These are phyloP conservation scores for Pseudorasbora parva DNA, from an alignment of 2,113 vertebrate species.

Conservation along the genomic window DNA sequence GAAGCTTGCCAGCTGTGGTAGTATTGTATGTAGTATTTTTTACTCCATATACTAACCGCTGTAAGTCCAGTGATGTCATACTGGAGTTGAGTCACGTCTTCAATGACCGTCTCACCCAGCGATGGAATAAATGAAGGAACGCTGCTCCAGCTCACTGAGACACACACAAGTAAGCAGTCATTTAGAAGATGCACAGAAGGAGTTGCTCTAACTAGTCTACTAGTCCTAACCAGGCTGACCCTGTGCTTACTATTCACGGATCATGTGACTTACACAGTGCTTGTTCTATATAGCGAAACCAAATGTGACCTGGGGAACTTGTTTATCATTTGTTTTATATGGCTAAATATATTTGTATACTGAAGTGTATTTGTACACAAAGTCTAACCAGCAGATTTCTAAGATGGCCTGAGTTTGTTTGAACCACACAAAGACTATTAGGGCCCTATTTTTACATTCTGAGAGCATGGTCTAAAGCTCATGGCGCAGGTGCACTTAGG, in stretches of 20 bases:
- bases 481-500: no score
- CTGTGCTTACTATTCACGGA: not conserved
- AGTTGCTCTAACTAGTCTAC: not conserved
- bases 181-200: slow-evolving; percentile 40
- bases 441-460: no score
- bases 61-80: slow-evolving; percentile 82
- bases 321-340: not conserved
- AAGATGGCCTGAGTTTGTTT: not conserved
- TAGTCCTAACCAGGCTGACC: not conserved
- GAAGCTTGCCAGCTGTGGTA: not conserved
- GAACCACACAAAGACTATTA: not conserved
- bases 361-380: not conserved
- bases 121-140: slow-evolving; percentile 75
- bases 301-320: not conserved
- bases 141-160: slow-evolving; percentile 87
- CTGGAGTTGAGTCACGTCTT: slow-evolving; percentile 79
- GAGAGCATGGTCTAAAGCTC: no score
- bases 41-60: slow-evolving; percentile 75
- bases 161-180: slow-evolving; percentile 67
- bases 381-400: not conserved
- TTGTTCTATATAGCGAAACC: not conserved
- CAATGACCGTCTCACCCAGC: slow-evolving; percentile 80
- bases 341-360: not conserved
- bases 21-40: not conserved
- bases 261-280: not conserved